phyloP scores from a whole-genome alignment of 1,140 invertebrate species.

The Leucophenga varia region DNA sequence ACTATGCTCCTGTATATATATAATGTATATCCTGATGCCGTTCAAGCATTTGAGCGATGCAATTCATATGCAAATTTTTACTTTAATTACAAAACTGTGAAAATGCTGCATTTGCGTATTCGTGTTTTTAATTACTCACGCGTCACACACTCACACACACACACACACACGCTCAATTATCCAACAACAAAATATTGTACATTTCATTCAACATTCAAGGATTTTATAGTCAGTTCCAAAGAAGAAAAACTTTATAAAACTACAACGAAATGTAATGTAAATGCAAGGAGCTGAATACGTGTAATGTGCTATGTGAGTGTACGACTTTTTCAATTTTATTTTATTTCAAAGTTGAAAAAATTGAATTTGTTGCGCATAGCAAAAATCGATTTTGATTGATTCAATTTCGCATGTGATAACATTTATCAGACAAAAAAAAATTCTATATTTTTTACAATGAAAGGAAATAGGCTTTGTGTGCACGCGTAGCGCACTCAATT shows the following conservation, averaged over 20 bases:
- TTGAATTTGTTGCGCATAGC: conserved; percentile 15
- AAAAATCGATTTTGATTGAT: conserved; percentile 36
- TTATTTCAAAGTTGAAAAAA: too few species aligned
- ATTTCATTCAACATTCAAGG: too few species aligned
- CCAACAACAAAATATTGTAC: too few species aligned
- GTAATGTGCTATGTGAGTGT: background rate
- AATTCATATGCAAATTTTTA: conserved; percentile 51
- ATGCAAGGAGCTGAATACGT: background rate
- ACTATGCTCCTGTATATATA: conserved; percentile 23
- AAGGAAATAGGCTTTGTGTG: too few species aligned
- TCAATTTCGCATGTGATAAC: conserved; percentile 31
- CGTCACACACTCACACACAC: too few species aligned
- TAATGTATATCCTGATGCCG: background rate
- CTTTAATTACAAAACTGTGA: conserved; percentile 55
- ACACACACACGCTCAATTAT: too few species aligned
- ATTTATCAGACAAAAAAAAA: conserved; percentile 13
- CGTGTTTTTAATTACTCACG: conserved; percentile 45
- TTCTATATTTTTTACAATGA: too few species aligned
- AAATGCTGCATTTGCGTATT: conserved; percentile 28
- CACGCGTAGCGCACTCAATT: too few species aligned
- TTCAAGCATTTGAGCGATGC: conserved; percentile 13
- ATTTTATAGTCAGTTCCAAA: too few species aligned
- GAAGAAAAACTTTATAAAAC: too few species aligned
- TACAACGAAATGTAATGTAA: background rate
- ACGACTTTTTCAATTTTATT: too few species aligned